phyloP scores from a whole-genome alignment of 2,888 invertebrate species.

The Drosophila conformis region DNA sequence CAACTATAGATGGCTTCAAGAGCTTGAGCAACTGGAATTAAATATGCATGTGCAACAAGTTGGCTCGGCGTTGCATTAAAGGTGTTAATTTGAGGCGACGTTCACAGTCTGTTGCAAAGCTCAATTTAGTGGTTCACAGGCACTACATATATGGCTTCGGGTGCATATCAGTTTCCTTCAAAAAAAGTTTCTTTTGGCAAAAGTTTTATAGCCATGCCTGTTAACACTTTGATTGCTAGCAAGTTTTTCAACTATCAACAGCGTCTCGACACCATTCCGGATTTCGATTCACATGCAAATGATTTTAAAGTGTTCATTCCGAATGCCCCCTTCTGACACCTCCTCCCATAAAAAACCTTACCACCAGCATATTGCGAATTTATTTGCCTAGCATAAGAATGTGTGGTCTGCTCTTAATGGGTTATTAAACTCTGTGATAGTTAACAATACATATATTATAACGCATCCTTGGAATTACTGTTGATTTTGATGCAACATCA shows the following conservation, averaged over 20 bases:
- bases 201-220: slow-evolving; percentile 71
- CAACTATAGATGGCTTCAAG: slow-evolving; percentile 36
- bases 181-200: slow-evolving; percentile 60
- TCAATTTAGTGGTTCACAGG: slow-evolving; percentile 27
- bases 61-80: slow-evolving; percentile 47
- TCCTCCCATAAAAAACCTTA: slow-evolving; percentile 35
- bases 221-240: slow-evolving; percentile 75
- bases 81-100: slow-evolving; percentile 66
- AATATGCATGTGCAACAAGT: slow-evolving; percentile 60
- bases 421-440: background rate
- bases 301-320: slow-evolving; percentile 58
- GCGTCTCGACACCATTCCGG: slow-evolving; percentile 28
- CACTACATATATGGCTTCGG: background rate
- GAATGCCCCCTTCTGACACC: slow-evolving; percentile 9
- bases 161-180: slow-evolving; percentile 24
- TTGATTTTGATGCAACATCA: background rate
- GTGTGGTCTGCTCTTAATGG: background rate
- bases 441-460: background rate
- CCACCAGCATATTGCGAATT: slow-evolving; percentile 56
- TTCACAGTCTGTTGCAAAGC: slow-evolving; percentile 35
- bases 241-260: slow-evolving; percentile 57
- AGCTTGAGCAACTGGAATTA: background rate
- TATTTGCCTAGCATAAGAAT: slow-evolving; percentile 28
- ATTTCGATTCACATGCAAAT: slow-evolving; percentile 67
- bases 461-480: too few relatives aligned